Percentiles rank a stretch among this genome's conserved stretches.
Evolutionary conservation across 1,140 invertebrate genomes (phyloP).

Genomic region (Adoxophyes honmai): DNA sequence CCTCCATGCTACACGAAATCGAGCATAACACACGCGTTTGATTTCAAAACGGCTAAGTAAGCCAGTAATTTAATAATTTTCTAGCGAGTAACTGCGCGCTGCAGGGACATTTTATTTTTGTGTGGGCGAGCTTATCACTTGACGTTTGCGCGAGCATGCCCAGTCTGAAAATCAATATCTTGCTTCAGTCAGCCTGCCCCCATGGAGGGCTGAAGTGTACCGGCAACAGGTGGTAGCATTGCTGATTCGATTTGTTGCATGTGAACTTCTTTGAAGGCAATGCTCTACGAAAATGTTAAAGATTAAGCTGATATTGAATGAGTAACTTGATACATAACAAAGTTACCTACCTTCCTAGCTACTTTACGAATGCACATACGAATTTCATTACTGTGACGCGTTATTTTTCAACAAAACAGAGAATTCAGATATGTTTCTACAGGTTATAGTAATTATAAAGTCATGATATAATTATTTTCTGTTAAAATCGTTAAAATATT

Average conservation of each 20-base stretch:
- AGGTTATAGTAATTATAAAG: too few relatives aligned
- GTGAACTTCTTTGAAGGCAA: too few relatives aligned
- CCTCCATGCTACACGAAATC: slow-evolving; percentile 81
- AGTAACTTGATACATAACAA: too few relatives aligned
- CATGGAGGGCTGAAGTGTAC: slow-evolving; percentile 24
- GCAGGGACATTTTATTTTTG: slow-evolving; percentile 10
- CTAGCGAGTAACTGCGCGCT: not conserved
- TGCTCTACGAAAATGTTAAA: too few relatives aligned
- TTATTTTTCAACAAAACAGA: too few relatives aligned
- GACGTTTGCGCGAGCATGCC: slow-evolving; percentile 42
- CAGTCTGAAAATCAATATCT: slow-evolving; percentile 52
- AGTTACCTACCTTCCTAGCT: too few relatives aligned
- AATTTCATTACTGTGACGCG: too few relatives aligned
- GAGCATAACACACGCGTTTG: not conserved
- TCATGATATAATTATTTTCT: slow-evolving; percentile 3
- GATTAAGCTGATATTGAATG: too few relatives aligned
- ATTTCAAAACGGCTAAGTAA: not conserved
- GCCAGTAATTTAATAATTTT: not conserved
- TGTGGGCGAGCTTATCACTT: slow-evolving; percentile 48
- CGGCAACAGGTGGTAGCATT: slow-evolving; percentile 38
- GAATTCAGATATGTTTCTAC: too few relatives aligned
- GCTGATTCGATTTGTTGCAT: not conserved
- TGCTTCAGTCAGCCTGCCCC: slow-evolving; percentile 21
- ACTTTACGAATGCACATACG: too few relatives aligned
- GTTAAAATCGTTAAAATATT: not conserved